These are phyloP conservation scores for Drosophila lacicola DNA, from an alignment of 2,888 invertebrate genomes.

Conservation along the genomic window DNA sequence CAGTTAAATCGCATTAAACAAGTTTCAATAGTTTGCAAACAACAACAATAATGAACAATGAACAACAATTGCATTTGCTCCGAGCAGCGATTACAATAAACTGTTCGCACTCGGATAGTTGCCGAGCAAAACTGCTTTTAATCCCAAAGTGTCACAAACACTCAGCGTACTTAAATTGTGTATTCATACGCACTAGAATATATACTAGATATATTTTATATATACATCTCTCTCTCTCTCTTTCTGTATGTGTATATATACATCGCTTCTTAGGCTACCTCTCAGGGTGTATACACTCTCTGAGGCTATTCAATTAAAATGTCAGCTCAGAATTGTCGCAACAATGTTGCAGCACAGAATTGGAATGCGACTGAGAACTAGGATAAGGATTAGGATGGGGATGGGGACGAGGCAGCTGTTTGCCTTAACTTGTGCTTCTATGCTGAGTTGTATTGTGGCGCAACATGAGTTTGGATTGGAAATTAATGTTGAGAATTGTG, in stretches of 20 bases:
- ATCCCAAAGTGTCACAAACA: slow-evolving; percentile 43
- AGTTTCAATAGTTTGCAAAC: slow-evolving; percentile 16
- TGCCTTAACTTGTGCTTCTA: slow-evolving; percentile 6
- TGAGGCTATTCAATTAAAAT: slow-evolving; percentile 68
- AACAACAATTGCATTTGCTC: slow-evolving; percentile 23
- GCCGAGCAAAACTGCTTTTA: slow-evolving; percentile 27
- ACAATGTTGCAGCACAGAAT: slow-evolving; percentile 28
- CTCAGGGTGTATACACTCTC: slow-evolving; percentile 14
- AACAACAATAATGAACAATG: not conserved
- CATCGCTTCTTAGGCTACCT: slow-evolving; percentile 28
- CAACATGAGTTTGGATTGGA: slow-evolving; percentile 65
- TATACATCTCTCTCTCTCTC: no score
- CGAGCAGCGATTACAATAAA: slow-evolving; percentile 70
- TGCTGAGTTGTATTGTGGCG: slow-evolving; percentile 13
- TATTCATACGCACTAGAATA: not conserved
- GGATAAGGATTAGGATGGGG: slow-evolving; percentile 1
- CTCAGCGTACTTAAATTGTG: slow-evolving; percentile 11
- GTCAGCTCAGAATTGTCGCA: slow-evolving; percentile 56
- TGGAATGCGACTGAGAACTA: slow-evolving; percentile 10
- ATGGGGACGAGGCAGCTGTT: slow-evolving; percentile 31
- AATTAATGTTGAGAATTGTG: slow-evolving; percentile 62
- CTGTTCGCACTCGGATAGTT: slow-evolving; percentile 57
- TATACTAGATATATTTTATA: not conserved
- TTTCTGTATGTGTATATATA: slow-evolving; percentile 1
- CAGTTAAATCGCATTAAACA: slow-evolving; percentile 43